A percentile compares a stretch with the other conserved stretches of the same genome.
These are phyloP conservation scores for Nephila pilipes DNA, from an alignment of 1,140 invertebrate genomes.

Conservation along the genomic window DNA sequence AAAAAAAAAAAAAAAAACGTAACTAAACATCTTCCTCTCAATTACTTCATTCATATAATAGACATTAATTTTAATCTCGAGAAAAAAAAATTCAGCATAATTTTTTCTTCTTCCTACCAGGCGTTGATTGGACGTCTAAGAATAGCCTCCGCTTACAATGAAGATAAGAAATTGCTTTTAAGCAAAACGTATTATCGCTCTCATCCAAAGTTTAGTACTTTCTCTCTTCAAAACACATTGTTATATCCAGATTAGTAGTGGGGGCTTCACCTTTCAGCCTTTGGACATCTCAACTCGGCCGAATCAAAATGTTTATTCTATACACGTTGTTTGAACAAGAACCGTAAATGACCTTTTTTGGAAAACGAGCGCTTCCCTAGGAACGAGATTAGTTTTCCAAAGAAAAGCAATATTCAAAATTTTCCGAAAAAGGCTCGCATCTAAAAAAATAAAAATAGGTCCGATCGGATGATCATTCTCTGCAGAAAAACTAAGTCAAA, in stretches of 20 bases:
- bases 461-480: too few species aligned
- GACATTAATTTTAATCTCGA: not conserved
- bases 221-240: slow-evolving; percentile 7
- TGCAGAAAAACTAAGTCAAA: too few species aligned
- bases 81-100: not conserved
- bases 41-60: not conserved
- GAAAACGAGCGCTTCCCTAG: not conserved
- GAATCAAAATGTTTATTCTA: slow-evolving; percentile 4
- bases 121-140: not conserved
- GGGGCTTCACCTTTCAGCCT: not conserved
- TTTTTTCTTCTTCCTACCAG: not conserved
- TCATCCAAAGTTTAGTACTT: not conserved
- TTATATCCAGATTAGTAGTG: not conserved
- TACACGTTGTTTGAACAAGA: slow-evolving; percentile 10
- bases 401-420: not conserved
- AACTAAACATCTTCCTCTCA: not conserved
- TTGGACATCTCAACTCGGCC: not conserved
- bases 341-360: not conserved
- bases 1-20: too few species aligned
- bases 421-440: too few species aligned
- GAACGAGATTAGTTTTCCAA: slow-evolving; percentile 12
- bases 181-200: not conserved
- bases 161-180: slow-evolving; percentile 25
- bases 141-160: not conserved
- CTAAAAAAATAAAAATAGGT: too few species aligned